Evolutionary conservation across 2,113 vertebrate genomes (phyloP), one percentile per base, ranked within the genome.

Genomic region (Cyphomyrus discorhynchus): DNA sequence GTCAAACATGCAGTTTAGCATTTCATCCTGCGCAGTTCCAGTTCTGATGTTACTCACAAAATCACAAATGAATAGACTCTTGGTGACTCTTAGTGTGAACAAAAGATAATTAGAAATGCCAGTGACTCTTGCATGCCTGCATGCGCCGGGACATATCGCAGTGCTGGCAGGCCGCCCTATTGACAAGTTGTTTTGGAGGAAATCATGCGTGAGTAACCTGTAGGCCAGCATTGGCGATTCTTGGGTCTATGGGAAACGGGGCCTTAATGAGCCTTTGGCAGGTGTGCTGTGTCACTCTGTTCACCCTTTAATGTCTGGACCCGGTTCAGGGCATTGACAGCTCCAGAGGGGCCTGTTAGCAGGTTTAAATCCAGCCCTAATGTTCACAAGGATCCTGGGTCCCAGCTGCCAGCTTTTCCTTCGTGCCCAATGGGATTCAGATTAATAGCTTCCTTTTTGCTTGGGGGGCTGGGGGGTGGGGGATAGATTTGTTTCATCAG

Each of bases 291-390:
- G 83, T 90, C 89, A 70, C 89, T 74, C 89, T 62, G 8, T 13
- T 84, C 82, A 84, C 45, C 21, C 82, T 47, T 47, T 47, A 70
- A 5, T 42, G 82, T 2, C 82, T 11, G 27, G 89, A 6, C 8
- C 82, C 9, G 1, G 39, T 19, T 47, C 82, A 47, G 56, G 21
- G 1, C 83, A 49, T n/a, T 70, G 80, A 42, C 89, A 90, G 58
- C 13, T 53, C 90, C 89, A 87, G 87, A 84, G 92, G 92, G 92
- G 89, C 88, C 90, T 92, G 92, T 93, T 92, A 93, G 91, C 88
- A 52, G 89, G 84, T 8, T 83, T 24, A 82, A 89, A 89, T 82
- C 89, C 89, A 31, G 89, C 70, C 46, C 77, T 82, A 91, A 84
- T 84, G 45, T 47, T 46, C 42, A n/a, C 42, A 42, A 24, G 24